Evolutionary conservation across 2,797 vertebrate species (phyloP), one percentile per base, ranked within the genome.

Genomic region (Eulemur albifrons): DNA sequence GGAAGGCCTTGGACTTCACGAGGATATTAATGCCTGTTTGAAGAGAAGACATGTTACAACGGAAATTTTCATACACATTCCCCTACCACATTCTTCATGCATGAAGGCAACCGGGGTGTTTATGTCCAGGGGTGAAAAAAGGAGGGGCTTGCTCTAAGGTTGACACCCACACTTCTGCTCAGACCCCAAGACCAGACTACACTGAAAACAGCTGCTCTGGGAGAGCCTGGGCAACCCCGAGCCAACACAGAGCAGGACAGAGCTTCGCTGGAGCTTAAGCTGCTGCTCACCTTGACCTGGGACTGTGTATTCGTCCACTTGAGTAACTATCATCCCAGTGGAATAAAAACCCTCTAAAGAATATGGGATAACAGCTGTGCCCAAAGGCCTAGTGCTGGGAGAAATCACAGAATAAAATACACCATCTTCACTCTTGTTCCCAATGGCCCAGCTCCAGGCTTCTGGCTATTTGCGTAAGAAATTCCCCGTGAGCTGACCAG

Each of bases 1-100:
- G 99, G 98, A 99, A 99, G 96, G 98, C 98, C 57, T 98, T 99
- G 89, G 99, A 99, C 97, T 99, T 99, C 98, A 99, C 99, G 27
- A 99, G 99, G 96, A 99, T 99, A 97, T 99, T 99, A 98, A 99
- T 99, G 91, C 99, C 99, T 99, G 94, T 70, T 50, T 30, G 89
- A 95, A 94, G 76, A 93, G 95, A 96, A 70, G 63, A 97, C 83
- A 35, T 0, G 50, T 81, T 50, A 75, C n/a, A 10, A 15, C 30
- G 0, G 20, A 1, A 6, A 72, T 67, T 21, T 80, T 17, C 8
- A 2, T 7, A 2, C 2, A 1, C n/a, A 43, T 40, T 1, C 13
- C 40, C 97, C 25, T 27, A 0, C 1, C 0, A 0, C 23, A 4
- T 2, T 4, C 23, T 52, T 32, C 48, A 5, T 0, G 54, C 1